Evolutionary conservation across 35 echinoderm and acorn worm genomes (phyloP).

Genomic region (Anneissia japonica): DNA sequence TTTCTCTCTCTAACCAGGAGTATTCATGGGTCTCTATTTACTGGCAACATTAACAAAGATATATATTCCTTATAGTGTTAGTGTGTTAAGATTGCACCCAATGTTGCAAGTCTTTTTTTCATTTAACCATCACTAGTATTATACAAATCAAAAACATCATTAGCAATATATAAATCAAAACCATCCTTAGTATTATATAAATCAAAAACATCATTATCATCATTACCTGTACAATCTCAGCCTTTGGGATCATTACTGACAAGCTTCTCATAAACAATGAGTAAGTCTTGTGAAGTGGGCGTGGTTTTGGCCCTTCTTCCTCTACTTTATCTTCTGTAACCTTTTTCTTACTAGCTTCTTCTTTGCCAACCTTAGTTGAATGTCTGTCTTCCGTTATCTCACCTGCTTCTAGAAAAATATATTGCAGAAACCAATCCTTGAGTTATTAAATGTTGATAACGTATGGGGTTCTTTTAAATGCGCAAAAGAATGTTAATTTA

Average conservation of each 20-base stretch:
- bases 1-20: too few relatives aligned
- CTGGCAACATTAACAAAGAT: too few relatives aligned
- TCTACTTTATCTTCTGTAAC: slow-evolving; percentile 20
- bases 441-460: too few relatives aligned
- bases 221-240: slow-evolving; percentile 77
- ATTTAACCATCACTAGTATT: neutral
- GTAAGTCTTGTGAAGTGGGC: slow-evolving; percentile 90
- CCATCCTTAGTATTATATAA: too few relatives aligned
- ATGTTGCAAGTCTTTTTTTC: neutral
- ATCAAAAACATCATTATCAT: neutral
- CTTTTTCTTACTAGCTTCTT: slow-evolving; percentile 17
- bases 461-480: too few relatives aligned
- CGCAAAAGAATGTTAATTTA: too few relatives aligned
- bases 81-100: too few relatives aligned
- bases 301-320: slow-evolving; percentile 44
- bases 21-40: too few relatives aligned
- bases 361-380: slow-evolving; percentile 19
- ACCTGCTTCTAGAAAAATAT: slow-evolving; percentile 1
- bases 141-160: neutral
- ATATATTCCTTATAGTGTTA: too few relatives aligned
- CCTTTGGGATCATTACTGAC: slow-evolving; percentile 70
- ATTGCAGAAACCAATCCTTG: too few relatives aligned
- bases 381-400: slow-evolving; percentile 33
- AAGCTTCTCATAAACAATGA: slow-evolving; percentile 90
- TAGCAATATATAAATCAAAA: too few relatives aligned